Evolutionary conservation across 2,888 invertebrate species (phyloP), one percentile per base, ranked within the genome.

Genomic region (Nesidiocoris tenuis): DNA sequence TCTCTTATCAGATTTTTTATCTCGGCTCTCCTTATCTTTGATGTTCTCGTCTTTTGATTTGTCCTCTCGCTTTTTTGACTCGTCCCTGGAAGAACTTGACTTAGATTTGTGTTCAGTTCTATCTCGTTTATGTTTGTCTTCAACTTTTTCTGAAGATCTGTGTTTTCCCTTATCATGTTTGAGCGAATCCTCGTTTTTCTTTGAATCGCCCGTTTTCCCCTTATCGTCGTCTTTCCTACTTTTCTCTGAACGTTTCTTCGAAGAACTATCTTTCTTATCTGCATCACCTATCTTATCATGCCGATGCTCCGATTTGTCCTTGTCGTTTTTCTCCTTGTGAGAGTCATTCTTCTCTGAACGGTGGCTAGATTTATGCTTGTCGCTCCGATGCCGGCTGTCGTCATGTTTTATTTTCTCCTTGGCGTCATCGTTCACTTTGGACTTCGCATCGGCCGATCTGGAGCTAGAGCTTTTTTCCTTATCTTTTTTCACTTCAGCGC

Each of bases 41-140:
- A n/a, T n/a, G 80, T 85, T 86, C 24, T 80, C 79, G 76, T 85
- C 85, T 18, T 80, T 81, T n/a, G n/a, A n/a, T n/a, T n/a, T n/a
- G n/a, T n/a, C n/a, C 78, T 84, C 84, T n/a, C 81, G 82, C 81
- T 86, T 86, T 79, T 85, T 86, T 70, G 86, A 86, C 1, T 83
- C 84, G 23, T 18, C 19, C 23, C 55, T 65, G 1, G 55, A 24
- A 9, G 16, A 23, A 57, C 55, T 57, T 17, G 72, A 72, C 24
- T 64, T 72, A 12, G 65, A 65, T 65, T 65, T 74, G 16, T 79
- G 57, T 1, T 68, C 70, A n/a, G 54, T 17, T 18, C 59, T 21
- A 1, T 86, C 86, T 80, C 85, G 86, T 81, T 86, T 86, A 68
- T 86, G 86, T 81, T 86, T 86, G 75, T 86, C 85, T 71, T 84